phyloP scores from a whole-genome alignment of 2,888 invertebrate genomes.

The Lacanobia wlatinum region DNA sequence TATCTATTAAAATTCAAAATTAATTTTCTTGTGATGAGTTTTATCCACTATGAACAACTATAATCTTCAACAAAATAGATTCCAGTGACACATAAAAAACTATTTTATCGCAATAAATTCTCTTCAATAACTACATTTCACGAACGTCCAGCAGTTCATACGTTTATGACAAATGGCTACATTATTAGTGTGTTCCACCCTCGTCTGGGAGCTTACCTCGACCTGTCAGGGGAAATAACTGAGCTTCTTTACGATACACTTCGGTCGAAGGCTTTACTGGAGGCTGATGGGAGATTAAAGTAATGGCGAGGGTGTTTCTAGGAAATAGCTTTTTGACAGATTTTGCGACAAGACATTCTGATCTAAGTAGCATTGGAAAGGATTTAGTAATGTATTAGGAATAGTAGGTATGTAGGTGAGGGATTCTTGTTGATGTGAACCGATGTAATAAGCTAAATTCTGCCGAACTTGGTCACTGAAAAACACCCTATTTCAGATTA shows the following conservation, averaged over 20 bases:
- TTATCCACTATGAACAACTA: background rate
- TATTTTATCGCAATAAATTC: slow-evolving; percentile 24
- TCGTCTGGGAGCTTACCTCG: slow-evolving; percentile 34
- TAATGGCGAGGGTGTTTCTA: background rate
- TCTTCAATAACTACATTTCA: slow-evolving; percentile 27
- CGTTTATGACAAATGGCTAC: slow-evolving; percentile 47
- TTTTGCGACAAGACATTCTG: background rate
- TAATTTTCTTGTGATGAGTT: no score
- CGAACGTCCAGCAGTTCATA: slow-evolving; percentile 5
- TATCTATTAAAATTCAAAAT: background rate
- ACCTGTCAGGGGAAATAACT: slow-evolving; percentile 42
- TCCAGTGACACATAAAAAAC: slow-evolving; percentile 4
- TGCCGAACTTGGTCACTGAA: no score
- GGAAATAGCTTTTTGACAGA: slow-evolving; percentile 12
- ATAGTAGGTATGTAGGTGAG: background rate
- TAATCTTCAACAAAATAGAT: slow-evolving; percentile 2
- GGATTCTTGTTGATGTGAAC: background rate
- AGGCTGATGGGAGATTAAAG: slow-evolving; percentile 39
- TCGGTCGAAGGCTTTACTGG: slow-evolving; percentile 19
- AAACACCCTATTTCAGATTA: no score
- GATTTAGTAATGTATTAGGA: background rate
- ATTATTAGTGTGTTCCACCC: slow-evolving; percentile 36
- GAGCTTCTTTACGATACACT: slow-evolving; percentile 29
- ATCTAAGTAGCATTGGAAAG: background rate
- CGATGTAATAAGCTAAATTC: no score